phyloP scores from a whole-genome alignment of 92 coral and sea anemone species.

The Zoanthus solanderi region DNA sequence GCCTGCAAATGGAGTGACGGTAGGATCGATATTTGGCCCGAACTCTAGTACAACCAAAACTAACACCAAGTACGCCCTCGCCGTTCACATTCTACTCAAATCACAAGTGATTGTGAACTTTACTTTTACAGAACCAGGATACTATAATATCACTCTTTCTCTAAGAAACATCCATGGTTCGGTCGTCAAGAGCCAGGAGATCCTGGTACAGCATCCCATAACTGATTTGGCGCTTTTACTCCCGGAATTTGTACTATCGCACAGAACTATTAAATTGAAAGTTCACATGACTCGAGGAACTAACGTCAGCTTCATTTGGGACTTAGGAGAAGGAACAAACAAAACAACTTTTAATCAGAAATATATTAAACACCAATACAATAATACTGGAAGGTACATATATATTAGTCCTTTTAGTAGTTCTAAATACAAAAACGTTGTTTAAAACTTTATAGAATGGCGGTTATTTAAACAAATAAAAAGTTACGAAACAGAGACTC shows the following conservation, averaged over 20 bases:
- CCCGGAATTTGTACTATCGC: conserved; percentile 14
- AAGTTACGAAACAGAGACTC: too few relatives aligned
- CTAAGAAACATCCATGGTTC: neutral
- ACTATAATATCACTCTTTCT: neutral
- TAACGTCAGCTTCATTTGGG: conserved; percentile 28
- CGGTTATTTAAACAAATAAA: too few relatives aligned
- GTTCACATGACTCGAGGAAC: conserved; percentile 23
- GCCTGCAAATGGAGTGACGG: conserved; percentile 8
- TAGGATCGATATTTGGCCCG: conserved; percentile 25
- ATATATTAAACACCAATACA: neutral
- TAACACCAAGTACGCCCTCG: conserved; percentile 5
- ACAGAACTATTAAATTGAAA: neutral
- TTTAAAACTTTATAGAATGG: too few relatives aligned
- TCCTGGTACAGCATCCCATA: conserved; percentile 11
- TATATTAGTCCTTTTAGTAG: too few relatives aligned
- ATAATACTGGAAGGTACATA: conserved; percentile 21
- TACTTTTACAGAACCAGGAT: conserved; percentile 7
- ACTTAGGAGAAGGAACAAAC: conserved; percentile 15
- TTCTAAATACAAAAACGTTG: too few relatives aligned
- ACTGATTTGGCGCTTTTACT: conserved; percentile 3
- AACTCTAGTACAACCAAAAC: neutral
- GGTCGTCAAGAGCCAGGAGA: neutral
- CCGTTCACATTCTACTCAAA: neutral
- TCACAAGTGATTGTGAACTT: conserved; percentile 5
- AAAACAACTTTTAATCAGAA: conserved; percentile 12